Evolutionary conservation across 2,113 vertebrate species (phyloP).

Genomic region (Chaetodon auriga): DNA sequence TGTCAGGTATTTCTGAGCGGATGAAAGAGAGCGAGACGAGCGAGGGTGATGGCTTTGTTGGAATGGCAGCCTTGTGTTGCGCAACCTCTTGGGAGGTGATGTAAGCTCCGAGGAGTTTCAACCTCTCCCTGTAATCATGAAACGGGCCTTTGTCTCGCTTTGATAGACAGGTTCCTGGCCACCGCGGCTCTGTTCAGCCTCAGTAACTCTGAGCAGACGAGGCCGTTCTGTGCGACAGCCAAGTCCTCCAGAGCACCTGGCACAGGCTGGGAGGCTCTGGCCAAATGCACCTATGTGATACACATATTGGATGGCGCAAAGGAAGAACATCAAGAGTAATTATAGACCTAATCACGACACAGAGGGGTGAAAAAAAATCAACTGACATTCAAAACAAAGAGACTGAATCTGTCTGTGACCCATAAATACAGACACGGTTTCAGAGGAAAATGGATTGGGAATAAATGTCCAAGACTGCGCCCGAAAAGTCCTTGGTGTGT

Average conservation of each 20-base stretch:
- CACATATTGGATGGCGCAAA: constrained; percentile 30
- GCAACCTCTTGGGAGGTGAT: constrained; percentile 78
- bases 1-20: constrained; percentile 63
- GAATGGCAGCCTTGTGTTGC: constrained; percentile 66
- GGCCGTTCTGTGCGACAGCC: constrained; percentile 28
- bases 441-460: constrained; percentile 33
- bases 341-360: constrained; percentile 13
- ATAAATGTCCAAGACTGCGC: constrained; percentile 20
- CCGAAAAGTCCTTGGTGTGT: constrained; percentile 33
- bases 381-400: constrained; percentile 36
- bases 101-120: constrained; percentile 78
- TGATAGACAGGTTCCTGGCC: constrained; percentile 74
- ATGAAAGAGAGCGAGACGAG: constrained; percentile 52
- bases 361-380: not conserved
- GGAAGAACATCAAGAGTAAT: constrained; percentile 15
- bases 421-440: constrained; percentile 21
- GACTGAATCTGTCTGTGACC: constrained; percentile 23
- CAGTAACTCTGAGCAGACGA: constrained; percentile 16
- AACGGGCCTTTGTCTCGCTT: constrained; percentile 75
- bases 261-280: not conserved
- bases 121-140: constrained; percentile 78
- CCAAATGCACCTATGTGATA: constrained; percentile 18
- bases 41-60: constrained; percentile 60
- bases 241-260: constrained; percentile 39
- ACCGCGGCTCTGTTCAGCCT: constrained; percentile 44